Conservation (phyloP, 2,113 vertebrate genomes). For the Taurulus bubalis region DNA sequence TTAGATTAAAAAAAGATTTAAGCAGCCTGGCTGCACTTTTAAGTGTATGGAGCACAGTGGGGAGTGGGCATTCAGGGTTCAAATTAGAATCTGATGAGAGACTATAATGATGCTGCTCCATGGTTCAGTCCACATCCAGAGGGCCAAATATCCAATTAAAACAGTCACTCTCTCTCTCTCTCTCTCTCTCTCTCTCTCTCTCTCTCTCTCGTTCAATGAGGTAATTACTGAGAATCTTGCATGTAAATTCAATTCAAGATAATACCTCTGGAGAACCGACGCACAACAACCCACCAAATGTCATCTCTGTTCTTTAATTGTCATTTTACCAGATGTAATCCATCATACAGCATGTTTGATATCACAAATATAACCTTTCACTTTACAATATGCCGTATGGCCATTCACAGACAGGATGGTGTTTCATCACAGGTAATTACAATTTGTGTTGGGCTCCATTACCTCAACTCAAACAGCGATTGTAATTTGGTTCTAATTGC, state of each 20-base stretch:
- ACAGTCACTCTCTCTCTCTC: conserved; percentile 51
- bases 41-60: conserved; percentile 70
- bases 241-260: conserved; percentile 78
- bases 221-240: conserved; percentile 79
- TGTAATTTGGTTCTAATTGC: conserved; percentile 62
- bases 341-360: conserved; percentile 32
- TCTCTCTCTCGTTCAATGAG: conserved; percentile 51
- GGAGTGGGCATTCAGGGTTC: conserved; percentile 76
- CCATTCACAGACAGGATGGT: conserved; percentile 17
- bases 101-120: conserved; percentile 80
- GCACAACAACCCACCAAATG: conserved; percentile 72
- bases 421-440: conserved; percentile 58
- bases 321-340: conserved; percentile 54
- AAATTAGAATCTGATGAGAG: conserved; percentile 80
- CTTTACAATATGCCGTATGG: neutral
- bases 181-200: conserved; percentile 19
- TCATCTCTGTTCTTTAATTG: conserved; percentile 48
- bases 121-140: conserved; percentile 82
- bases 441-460: conserved; percentile 52
- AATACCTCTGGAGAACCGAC: conserved; percentile 64
- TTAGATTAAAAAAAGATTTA: conserved; percentile 58
- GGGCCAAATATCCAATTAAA: conserved; percentile 85
- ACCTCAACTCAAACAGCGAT: conserved; percentile 40
- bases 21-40: conserved; percentile 72
- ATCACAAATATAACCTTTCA: conserved; percentile 50